Evolutionary conservation across 1,140 invertebrate species (phyloP).

Genomic region (Drosophila pseudoobscura): DNA sequence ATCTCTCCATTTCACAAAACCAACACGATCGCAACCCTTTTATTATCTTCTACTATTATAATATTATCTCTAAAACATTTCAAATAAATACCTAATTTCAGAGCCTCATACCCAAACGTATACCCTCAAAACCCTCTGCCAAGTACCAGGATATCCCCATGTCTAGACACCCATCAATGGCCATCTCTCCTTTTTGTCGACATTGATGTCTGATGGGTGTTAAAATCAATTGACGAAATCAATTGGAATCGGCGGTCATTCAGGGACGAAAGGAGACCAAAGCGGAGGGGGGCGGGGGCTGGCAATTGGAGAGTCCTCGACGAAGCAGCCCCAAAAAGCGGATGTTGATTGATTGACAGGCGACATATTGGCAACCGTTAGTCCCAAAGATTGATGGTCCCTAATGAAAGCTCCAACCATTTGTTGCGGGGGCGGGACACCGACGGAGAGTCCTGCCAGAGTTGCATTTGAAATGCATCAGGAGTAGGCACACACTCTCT

Average conservation of each 20-base stretch:
- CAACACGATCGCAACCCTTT: too few relatives aligned
- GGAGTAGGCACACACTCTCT: background rate
- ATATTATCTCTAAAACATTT: too few relatives aligned
- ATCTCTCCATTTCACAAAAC: too few relatives aligned
- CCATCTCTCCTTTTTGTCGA: background rate
- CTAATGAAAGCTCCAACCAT: slow-evolving; percentile 26
- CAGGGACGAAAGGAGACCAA: slow-evolving; percentile 5
- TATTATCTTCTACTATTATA: too few relatives aligned
- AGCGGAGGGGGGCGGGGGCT: too few relatives aligned
- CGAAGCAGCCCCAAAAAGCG: slow-evolving; percentile 17
- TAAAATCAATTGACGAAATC: slow-evolving; percentile 84
- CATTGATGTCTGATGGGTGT: slow-evolving; percentile 76
- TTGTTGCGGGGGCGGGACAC: background rate
- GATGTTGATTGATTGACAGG: slow-evolving; percentile 77
- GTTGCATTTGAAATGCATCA: slow-evolving; percentile 47
- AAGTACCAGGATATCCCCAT: background rate
- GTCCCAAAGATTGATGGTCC: slow-evolving; percentile 65
- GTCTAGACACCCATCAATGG: too few relatives aligned
- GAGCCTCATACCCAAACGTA: too few relatives aligned
- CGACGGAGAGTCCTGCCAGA: background rate
- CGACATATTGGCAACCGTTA: slow-evolving; percentile 68
- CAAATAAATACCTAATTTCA: too few relatives aligned
- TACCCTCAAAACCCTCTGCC: background rate
- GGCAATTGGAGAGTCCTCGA: background rate
- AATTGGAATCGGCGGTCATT: slow-evolving; percentile 82